Base-by-base conservation (phyloP, 2,888 invertebrate species). In the Andrena marginata region DNA sequence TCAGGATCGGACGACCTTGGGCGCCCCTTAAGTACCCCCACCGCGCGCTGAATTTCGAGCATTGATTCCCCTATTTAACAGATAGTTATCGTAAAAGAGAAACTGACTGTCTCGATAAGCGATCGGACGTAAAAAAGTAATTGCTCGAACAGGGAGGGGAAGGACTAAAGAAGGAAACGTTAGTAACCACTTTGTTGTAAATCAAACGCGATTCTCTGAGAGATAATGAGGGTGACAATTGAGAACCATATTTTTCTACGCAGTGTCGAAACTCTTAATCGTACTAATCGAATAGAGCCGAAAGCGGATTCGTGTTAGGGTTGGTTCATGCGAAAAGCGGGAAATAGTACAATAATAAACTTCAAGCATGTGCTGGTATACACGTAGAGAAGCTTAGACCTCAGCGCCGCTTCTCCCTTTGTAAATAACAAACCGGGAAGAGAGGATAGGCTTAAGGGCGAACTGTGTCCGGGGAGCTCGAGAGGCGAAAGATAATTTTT, bases 161-260 rank as follows among this genome's bases (percentile, higher is more conserved):
- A 51, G 31, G 74, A 68, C 54, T 65, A 68, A 69, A 71, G 62
- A 72, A 62, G 64, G 42, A 63, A 20, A 75, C 62, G 74, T 78
- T 56, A 78, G 31, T 49, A 80, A 76, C 80, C 82, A 82, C 65
- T 79, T 89, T 80, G 84, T 84, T 84, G 77, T 86, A 85, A 90
- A 82, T 84, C 87, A 85, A 88, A 85, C 76, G 79, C 79, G 82
- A 85, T 84, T 85, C 82, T 84, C 80, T 79, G 84, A 82, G 77
- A 82, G 82, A 83, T 80, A 65, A 77, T 69, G 83, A 84, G 73
- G 67, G 71, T 75, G 82, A 85, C 72, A 87, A 87, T 74, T 87
- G 89, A 91, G 71, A 89, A 90, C 72, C 89, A 90, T 92, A 92
- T 92, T 92, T 92, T 92, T 92, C 91, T 92, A 92, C 90, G 90